Base-by-base conservation (phyloP, 2,797 vertebrate species). In the Argya squamiceps region DNA sequence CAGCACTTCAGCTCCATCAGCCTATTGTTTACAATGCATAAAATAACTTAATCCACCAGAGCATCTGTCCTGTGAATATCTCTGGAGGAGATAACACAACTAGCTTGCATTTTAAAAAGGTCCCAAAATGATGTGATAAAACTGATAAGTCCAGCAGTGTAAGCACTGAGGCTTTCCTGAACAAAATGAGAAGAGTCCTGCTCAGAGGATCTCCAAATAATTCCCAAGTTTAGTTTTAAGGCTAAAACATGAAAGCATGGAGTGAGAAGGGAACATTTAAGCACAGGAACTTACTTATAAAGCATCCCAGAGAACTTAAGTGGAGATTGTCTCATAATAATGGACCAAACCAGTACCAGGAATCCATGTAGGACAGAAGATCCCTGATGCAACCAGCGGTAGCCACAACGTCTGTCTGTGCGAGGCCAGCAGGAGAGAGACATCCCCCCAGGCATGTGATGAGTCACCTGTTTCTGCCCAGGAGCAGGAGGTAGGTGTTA, bases 31-130 rank as follows among this genome's bases (percentile, higher is more conserved):
- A 92, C 89, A 93, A 59, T 10, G 32, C 67, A 91, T 67, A 89
- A 95, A 96, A 88, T 93, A 89, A 92, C 55, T 82, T 34, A 86
- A 87, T 90, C 90, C 79, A 84, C 27, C 32, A 70, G 75, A 80
- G 67, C 55, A 83, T 62, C 74, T 71, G 46, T 82, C 34, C 50
- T 1, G 4, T 18, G 12, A 71, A 64, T 68, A 84, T 62, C 74
- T 87, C 11, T 46, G 49, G 67, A 92, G 52, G 39, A 84, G 59
- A 92, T 77, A 96, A 76, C n/a, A 16, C 32, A 78, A 78, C n/a
- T 30, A 53, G 29, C 59, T 82, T 80, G 77, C 52, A 64, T 94
- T 90, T 93, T 87, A 74, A 88, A 87, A 27, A 87, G 29, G 52
- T 27, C 56, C 34, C 56, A n/a, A 64, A 86, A 59, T 1, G 1